These are phyloP conservation scores for Vipera latastei DNA, from an alignment of 2,797 vertebrate species.

Conservation along the genomic window DNA sequence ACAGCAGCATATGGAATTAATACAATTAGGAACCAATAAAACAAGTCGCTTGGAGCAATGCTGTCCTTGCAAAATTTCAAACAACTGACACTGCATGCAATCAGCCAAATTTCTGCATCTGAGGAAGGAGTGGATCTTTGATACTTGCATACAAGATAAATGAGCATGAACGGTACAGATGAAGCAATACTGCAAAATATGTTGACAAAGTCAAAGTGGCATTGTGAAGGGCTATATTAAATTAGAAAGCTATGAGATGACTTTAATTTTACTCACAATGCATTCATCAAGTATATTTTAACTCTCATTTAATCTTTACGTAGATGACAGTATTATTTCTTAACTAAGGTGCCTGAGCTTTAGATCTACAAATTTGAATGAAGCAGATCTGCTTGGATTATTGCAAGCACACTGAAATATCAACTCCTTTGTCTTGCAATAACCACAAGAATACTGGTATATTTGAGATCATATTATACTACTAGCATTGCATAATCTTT, in stretches of 20 bases:
- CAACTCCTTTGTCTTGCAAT: neutral
- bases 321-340: neutral
- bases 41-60: conserved; percentile 53
- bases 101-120: neutral
- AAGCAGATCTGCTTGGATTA: neutral
- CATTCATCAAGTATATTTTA: neutral
- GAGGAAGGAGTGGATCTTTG: neutral
- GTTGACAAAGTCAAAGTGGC: neutral
- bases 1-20: conserved; percentile 74
- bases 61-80: conserved; percentile 55
- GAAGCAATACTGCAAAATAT: neutral
- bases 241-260: neutral
- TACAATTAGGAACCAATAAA: conserved; percentile 68
- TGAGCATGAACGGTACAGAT: neutral
- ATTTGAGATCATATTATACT: neutral
- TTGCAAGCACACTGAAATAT: neutral
- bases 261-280: neutral
- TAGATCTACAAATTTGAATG: neutral
- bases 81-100: conserved; percentile 9
- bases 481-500: neutral
- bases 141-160: neutral
- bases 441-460: neutral
- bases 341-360: neutral
- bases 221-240: neutral
- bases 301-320: neutral